Evolutionary conservation across 2,888 invertebrate species (phyloP), one percentile per base, ranked within the genome.

Genomic region (Drosophila infuscata): DNA sequence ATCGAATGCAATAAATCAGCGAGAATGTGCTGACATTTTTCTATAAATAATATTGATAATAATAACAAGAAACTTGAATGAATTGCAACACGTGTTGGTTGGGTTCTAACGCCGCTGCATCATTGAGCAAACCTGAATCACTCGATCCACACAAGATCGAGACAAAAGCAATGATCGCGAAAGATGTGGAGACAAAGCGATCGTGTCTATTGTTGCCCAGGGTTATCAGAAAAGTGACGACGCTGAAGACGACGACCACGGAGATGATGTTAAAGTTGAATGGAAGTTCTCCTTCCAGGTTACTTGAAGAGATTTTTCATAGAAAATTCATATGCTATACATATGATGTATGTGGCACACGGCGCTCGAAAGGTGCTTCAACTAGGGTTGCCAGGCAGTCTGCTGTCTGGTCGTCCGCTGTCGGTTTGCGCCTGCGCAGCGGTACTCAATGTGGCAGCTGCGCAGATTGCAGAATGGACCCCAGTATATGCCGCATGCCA

Each of bases 71-170:
- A 69, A 67, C 78, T 82, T 85, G 84, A 87, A 85, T 89, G 85
- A 82, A 89, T 89, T 73, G 82, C 82, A 87, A 87, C 85, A 85
- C 85, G 85, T 85, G 85, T 85, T 80, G 54, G 7, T 15, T 17
- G 69, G 74, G 65, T 83, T 81, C 82, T 81, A 9, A 25, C 36
- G 54, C 49, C 52, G 60, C 58, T 59, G 69, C 51, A 63, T 71
- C 88, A 86, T 79, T 83, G 86, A 86, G 71, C 72, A 76, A 87
- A 87, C 78, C 74, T 73, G 73, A 54, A 70, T 68, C 81, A 80
- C 54, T 58, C 48, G 57, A 74, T 69, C 54, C 59, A 52, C 54
- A 54, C 35, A 29, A 63, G 33, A 65, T 53, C 65, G 63, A 70
- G 58, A 88, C 84, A 85, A 88, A 68, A 59, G 60, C 74, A 52